Evolutionary conservation across 2,797 vertebrate genomes (phyloP).

Genomic region (Brachyrhaphis roseni): DNA sequence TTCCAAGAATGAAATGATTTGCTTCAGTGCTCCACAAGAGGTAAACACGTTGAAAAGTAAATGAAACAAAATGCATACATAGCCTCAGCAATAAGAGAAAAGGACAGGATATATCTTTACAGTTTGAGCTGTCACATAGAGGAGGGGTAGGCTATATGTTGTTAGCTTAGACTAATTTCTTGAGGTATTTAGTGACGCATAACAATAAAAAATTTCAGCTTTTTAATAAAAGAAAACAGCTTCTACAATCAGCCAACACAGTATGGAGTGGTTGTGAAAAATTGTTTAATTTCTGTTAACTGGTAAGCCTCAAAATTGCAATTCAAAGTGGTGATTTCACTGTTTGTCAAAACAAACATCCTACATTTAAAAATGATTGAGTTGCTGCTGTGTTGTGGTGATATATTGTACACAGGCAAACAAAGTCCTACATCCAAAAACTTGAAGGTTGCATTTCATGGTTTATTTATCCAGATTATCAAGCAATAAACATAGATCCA

Average conservation of each 20-base stretch:
- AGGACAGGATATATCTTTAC: neutral
- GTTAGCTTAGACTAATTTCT: neutral
- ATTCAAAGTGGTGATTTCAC: no score
- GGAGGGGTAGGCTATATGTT: neutral
- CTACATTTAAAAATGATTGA: no score
- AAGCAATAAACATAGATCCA: no score
- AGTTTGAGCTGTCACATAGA: neutral
- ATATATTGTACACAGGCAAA: no score
- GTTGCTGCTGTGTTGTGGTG: no score
- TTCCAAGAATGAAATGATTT: neutral
- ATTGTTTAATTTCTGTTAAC: neutral
- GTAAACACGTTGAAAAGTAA: neutral
- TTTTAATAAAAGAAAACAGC: neutral
- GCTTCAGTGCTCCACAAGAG: neutral
- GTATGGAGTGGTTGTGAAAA: neutral
- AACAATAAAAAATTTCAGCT: neutral
- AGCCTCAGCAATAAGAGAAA: neutral
- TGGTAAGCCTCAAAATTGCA: neutral
- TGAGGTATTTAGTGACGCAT: neutral
- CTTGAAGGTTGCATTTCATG: no score
- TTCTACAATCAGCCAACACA: neutral
- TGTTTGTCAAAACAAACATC: no score
- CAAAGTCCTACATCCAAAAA: no score
- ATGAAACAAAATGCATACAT: neutral
- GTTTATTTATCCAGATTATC: no score